Evolutionary conservation across 2,113 vertebrate species (phyloP), one percentile per base, ranked within the genome.

Genomic region (Grammomys surdaster): DNA sequence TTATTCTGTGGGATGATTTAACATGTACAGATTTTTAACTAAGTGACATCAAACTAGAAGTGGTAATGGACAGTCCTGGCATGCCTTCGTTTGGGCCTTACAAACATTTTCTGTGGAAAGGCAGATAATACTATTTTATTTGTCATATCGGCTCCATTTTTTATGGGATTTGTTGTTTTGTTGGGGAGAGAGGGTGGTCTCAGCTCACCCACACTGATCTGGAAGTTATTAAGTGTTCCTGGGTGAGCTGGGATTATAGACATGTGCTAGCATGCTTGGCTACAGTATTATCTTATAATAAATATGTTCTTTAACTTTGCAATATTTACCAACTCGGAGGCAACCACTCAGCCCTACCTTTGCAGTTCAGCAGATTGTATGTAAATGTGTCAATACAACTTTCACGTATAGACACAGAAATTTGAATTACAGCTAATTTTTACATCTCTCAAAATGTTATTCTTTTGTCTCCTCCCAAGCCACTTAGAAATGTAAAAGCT

Each of bases 401-500:
- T 90, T 87, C 91, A 76, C 58, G 60, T 72, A 75, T 40, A 91
- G 82, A 89, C 54, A 82, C 28, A 54, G 31, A 93, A 81, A 85
- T 86, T 40, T 46, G 43, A 97, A 88, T 90, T 89, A 88, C n/a
- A 73, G 17, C 7, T 69, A 54, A 48, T 86, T 86, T 69, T 63
- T 70, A 73, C 75, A 77, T 78, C 36, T 75, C 69, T 91, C 78
- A 36, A 81, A 93, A 73, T 82, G 60, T 40, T 63, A 43, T 70
- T 69, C 56, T 89, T 63, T 72, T 46, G 36, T 14, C n/a, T 60
- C 7, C 36, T 11, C 16, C 22, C 36, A 46, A 46, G 26, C 54
- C 60, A 91, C 80, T 94, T 93, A 26, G 85, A 91, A 95, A 84
- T 80, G 54, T 89, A 60, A 92, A 92, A 73, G 33, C 72, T 75